Conservation (phyloP, 2,888 invertebrate genomes). For the Odiellus spinosus region DNA sequence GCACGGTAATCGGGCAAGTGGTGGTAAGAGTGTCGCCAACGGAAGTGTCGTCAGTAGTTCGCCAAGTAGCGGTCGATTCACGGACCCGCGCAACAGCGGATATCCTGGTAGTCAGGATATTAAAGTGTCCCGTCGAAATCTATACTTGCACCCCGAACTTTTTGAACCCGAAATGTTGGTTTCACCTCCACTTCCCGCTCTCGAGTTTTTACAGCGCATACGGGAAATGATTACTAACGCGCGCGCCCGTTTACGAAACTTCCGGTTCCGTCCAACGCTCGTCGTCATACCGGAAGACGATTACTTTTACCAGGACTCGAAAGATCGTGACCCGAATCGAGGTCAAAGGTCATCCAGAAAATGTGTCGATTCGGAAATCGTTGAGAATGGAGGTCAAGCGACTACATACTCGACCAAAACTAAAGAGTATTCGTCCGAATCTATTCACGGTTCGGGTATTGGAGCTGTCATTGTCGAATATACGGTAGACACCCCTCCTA, state of each 20-base stretch:
- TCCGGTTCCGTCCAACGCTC: slow-evolving; percentile 15
- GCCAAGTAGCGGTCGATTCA: too few species aligned
- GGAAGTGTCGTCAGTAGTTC: too few species aligned
- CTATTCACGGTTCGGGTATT: slow-evolving; percentile 13
- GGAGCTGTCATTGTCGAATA: slow-evolving; percentile 15
- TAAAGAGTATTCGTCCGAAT: slow-evolving; percentile 1
- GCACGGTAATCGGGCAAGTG: too few species aligned
- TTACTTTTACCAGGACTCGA: slow-evolving; percentile 13
- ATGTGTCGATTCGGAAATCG: too few species aligned
- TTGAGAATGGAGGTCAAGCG: too few species aligned
- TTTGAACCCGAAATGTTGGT: background rate
- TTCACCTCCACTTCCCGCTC: slow-evolving; percentile 3
- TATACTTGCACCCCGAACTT: background rate
- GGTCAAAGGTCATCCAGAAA: too few species aligned
- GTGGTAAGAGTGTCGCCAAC: too few species aligned
- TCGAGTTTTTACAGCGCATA: slow-evolving; percentile 14
- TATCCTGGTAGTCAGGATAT: too few species aligned
- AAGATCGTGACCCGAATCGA: background rate
- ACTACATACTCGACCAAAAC: too few species aligned
- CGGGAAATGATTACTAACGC: slow-evolving; percentile 16
- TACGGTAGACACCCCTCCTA: slow-evolving; percentile 10
- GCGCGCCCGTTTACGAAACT: slow-evolving; percentile 12
- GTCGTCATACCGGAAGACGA: slow-evolving; percentile 18
- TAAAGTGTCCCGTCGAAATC: background rate
- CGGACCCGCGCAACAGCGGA: too few species aligned